These are phyloP conservation scores for Parauchenoglanis ngamensis DNA, from an alignment of 2,797 vertebrate species.

Conservation along the genomic window DNA sequence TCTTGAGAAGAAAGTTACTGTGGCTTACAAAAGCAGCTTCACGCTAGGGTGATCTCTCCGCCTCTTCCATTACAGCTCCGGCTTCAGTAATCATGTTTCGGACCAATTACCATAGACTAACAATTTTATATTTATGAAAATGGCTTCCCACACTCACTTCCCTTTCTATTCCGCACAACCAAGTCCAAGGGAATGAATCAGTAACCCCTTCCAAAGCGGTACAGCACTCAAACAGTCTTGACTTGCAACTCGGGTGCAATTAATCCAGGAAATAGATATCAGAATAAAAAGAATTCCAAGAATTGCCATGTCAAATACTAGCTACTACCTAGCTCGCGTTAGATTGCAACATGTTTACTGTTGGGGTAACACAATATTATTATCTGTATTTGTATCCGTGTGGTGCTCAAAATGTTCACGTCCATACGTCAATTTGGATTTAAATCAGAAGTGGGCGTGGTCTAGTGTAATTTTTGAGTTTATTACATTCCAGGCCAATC, in stretches of 20 bases:
- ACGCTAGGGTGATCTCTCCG: background rate
- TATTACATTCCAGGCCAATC: background rate
- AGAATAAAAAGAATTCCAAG: background rate
- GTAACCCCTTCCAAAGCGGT: background rate
- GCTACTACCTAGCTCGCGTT: background rate
- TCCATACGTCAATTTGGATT: background rate
- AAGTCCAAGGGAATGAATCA: background rate
- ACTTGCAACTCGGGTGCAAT: background rate
- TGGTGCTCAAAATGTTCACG: too few species aligned
- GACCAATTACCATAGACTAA: conserved; percentile 12
- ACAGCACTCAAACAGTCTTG: background rate
- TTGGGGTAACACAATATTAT: background rate
- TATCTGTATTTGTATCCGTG: too few species aligned
- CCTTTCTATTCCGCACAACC: background rate
- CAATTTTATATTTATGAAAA: conserved; percentile 1
- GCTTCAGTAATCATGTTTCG: background rate
- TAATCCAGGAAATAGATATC: background rate
- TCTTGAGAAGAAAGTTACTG: background rate
- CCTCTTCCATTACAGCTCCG: background rate
- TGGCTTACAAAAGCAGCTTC: background rate
- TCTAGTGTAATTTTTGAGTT: background rate
- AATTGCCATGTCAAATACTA: background rate
- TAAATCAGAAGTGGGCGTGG: background rate
- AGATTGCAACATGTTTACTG: background rate
- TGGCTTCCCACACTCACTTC: background rate